Evolutionary conservation across 2,113 vertebrate genomes (phyloP).

Genomic region (Astur gentilis): DNA sequence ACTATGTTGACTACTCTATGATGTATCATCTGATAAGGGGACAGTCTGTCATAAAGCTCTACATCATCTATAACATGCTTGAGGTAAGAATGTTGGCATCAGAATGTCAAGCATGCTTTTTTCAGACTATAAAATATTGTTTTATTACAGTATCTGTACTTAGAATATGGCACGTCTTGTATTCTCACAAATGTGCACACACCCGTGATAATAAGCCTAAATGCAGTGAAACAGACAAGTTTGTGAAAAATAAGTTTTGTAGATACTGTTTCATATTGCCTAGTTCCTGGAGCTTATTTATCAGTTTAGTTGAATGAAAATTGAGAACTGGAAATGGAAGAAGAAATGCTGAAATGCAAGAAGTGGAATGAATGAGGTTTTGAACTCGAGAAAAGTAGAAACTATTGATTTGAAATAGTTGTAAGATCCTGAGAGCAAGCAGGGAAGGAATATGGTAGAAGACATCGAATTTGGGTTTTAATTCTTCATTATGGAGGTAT

Average conservation of each 20-base stretch:
- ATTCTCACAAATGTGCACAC: background rate
- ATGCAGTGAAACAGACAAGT: background rate
- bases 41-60: slow-evolving; percentile 98
- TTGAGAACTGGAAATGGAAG: background rate
- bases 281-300: background rate
- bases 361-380: background rate
- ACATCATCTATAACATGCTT: slow-evolving; percentile 99
- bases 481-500: background rate
- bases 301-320: background rate
- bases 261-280: background rate
- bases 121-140: background rate
- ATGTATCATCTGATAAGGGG: slow-evolving; percentile 98
- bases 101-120: background rate
- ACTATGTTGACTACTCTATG: slow-evolving; percentile 99
- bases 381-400: background rate
- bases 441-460: background rate
- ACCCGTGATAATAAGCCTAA: background rate
- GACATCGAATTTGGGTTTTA: background rate
- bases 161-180: background rate
- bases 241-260: background rate
- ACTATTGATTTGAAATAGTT: background rate
- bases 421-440: background rate
- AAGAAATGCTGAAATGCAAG: background rate
- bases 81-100: slow-evolving; percentile 78
- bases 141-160: background rate